Conservation (phyloP, 2,113 vertebrate species). For the Nothoprocta perdicaria region DNA sequence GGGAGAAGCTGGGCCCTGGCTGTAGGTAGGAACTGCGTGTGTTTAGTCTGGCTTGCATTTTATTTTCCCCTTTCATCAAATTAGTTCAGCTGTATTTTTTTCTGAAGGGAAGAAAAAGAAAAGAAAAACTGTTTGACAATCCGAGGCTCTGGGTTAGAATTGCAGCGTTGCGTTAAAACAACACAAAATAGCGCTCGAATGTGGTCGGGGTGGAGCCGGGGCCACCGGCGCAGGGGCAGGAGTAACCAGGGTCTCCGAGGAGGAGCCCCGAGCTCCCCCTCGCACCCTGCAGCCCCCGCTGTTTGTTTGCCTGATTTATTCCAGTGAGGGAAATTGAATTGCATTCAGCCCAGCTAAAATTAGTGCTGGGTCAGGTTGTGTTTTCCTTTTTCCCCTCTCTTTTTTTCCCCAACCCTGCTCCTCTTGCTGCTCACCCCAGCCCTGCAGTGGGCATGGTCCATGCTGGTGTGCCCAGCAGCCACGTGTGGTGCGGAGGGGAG, state of each 20-base stretch:
- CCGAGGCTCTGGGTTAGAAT: slow-evolving; percentile 62
- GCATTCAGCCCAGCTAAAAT: not conserved
- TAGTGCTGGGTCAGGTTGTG: not conserved
- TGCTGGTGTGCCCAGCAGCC: no score
- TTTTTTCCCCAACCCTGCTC: not conserved
- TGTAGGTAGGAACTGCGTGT: slow-evolving; percentile 78
- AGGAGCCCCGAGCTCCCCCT: not conserved
- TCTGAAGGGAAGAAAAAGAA: slow-evolving; percentile 54
- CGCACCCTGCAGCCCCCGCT: not conserved
- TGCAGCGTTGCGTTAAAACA: slow-evolving; percentile 45
- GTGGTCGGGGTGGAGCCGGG: not conserved
- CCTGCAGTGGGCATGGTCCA: not conserved
- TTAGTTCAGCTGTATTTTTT: slow-evolving; percentile 78
- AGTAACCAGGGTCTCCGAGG: not conserved
- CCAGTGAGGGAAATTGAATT: not conserved
- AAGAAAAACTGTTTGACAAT: slow-evolving; percentile 65
- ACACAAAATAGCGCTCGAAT: slow-evolving; percentile 51
- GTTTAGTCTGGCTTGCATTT: slow-evolving; percentile 78
- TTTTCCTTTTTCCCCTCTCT: not conserved
- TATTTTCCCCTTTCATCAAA: slow-evolving; percentile 80
- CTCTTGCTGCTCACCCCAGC: fast-evolving
- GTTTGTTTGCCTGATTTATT: not conserved
- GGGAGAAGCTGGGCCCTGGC: slow-evolving; percentile 64
- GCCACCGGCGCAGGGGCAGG: not conserved
- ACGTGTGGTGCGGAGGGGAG: not conserved